A percentile compares a stretch with the other conserved stretches of the same genome.
Evolutionary conservation across 2,797 vertebrate species (phyloP).

Genomic region (Glyptemys insculpta): DNA sequence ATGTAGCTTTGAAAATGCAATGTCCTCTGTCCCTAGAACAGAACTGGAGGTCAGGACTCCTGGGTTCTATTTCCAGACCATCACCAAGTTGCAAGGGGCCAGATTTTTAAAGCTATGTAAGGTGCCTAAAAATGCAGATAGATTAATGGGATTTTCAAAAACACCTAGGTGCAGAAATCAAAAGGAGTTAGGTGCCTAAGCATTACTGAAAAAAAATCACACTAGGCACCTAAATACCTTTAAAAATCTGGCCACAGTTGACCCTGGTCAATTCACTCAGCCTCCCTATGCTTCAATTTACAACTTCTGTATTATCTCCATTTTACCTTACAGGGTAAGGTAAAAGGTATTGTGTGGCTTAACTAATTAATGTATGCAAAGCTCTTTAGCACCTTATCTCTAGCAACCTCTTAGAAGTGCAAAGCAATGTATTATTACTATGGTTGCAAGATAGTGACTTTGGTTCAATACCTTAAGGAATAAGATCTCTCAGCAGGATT

Average conservation of each 20-base stretch:
- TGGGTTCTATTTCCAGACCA: neutral
- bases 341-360: neutral
- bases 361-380: slow-evolving; percentile 65
- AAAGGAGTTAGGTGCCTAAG: slow-evolving; percentile 39
- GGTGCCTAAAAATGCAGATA: neutral
- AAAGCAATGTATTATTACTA: slow-evolving; percentile 33
- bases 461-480: slow-evolving; percentile 47
- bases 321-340: neutral
- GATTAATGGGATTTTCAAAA: neutral
- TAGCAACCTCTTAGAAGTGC: slow-evolving; percentile 56
- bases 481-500: slow-evolving; percentile 40
- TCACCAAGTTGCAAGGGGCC: neutral
- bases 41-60: neutral
- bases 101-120: neutral
- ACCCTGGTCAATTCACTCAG: neutral
- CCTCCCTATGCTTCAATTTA: slow-evolving; percentile 21
- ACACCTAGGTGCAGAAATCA: neutral
- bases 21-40: neutral
- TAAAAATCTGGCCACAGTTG: neutral
- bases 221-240: neutral
- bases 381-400: slow-evolving; percentile 49
- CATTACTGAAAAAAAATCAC: neutral
- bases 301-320: slow-evolving; percentile 54
- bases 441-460: slow-evolving; percentile 52
- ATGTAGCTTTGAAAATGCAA: neutral